These are phyloP conservation scores for Phymorhynchus buccinoides DNA, from an alignment of 1,140 invertebrate species.

Conservation along the genomic window DNA sequence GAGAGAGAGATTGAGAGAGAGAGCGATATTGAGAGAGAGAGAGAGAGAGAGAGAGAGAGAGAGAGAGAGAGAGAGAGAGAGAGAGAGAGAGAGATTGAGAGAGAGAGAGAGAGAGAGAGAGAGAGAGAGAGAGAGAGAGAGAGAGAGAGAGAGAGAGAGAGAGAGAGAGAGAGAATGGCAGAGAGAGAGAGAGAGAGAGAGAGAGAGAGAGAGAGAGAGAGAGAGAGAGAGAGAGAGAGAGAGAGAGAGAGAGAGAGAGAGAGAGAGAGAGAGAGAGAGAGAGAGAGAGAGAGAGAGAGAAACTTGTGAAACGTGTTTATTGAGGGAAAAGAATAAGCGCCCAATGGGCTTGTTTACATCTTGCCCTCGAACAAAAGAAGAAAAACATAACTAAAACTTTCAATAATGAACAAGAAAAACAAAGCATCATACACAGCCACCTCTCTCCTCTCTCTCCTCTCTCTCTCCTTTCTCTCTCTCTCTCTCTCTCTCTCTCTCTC, in stretches of 20 bases:
- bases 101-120: not conserved
- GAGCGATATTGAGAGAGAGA: not conserved
- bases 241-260: slow-evolving; percentile 27
- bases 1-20: not conserved
- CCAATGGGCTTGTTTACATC: too few relatives aligned
- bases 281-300: not conserved
- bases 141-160: not conserved
- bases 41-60: too few relatives aligned
- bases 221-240: slow-evolving; percentile 15
- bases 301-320: too few relatives aligned
- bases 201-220: slow-evolving; percentile 9
- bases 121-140: not conserved
- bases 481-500: not conserved
- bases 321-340: too few relatives aligned
- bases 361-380: too few relatives aligned
- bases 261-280: slow-evolving; percentile 21
- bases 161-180: not conserved
- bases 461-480: not conserved
- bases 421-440: too few relatives aligned
- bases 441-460: too few relatives aligned
- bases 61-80: too few relatives aligned
- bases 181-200: not conserved
- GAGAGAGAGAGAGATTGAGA: not conserved
- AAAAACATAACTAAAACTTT: too few relatives aligned
- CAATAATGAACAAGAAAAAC: too few relatives aligned